A percentile compares a stretch with the other conserved stretches of the same genome.
phyloP scores from a whole-genome alignment of 2,888 invertebrate genomes.

The Vesta saturnalis region DNA sequence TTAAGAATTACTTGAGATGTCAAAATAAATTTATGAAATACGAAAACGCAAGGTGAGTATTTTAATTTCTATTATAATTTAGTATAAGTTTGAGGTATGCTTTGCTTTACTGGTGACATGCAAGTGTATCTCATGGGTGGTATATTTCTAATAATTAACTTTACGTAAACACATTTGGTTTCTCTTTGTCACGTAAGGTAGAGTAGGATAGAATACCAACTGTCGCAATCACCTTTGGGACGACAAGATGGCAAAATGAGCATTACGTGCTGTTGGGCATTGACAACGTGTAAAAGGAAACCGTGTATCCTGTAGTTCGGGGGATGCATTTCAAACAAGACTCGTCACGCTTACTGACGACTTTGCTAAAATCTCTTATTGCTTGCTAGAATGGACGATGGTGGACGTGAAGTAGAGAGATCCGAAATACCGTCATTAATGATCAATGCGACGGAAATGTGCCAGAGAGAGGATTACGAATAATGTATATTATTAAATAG shows the following conservation, averaged over 20 bases:
- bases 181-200: slow-evolving; percentile 5
- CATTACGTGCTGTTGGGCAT: slow-evolving; percentile 56
- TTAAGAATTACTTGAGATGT: too few species aligned
- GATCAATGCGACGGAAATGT: slow-evolving; percentile 27
- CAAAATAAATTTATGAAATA: too few species aligned
- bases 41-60: too few species aligned
- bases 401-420: slow-evolving; percentile 23
- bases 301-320: slow-evolving; percentile 55
- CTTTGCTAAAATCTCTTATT: slow-evolving; percentile 42
- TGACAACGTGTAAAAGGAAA: slow-evolving; percentile 57
- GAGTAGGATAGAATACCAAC: slow-evolving; percentile 24
- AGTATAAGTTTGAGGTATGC: neutral
- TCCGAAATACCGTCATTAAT: slow-evolving; percentile 34
- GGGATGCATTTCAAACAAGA: slow-evolving; percentile 56
- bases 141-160: slow-evolving; percentile 13
- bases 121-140: slow-evolving; percentile 30
- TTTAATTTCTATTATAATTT: too few species aligned
- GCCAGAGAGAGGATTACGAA: slow-evolving; percentile 17
- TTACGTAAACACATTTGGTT: slow-evolving; percentile 23
- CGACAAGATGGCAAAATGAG: slow-evolving; percentile 50
- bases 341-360: slow-evolving; percentile 51
- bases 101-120: slow-evolving; percentile 15
- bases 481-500: slow-evolving; percentile 27
- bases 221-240: slow-evolving; percentile 43
- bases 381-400: slow-evolving; percentile 28